Evolutionary conservation across 1,140 invertebrate genomes (phyloP).

Genomic region (Drosophila littoralis): DNA sequence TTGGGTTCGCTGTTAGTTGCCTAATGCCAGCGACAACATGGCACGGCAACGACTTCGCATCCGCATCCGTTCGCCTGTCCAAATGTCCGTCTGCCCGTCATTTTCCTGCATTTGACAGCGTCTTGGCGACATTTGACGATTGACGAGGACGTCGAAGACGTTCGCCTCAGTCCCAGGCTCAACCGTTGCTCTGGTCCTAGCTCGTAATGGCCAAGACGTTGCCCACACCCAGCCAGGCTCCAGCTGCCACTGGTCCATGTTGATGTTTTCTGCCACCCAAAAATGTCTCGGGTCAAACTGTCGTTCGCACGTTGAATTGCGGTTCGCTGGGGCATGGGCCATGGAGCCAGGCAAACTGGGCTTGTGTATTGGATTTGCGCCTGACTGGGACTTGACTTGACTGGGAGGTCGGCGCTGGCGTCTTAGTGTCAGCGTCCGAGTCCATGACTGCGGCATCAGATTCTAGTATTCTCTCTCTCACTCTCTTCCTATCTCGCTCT

Average conservation of each 20-base stretch:
- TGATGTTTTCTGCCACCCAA: conserved; percentile 63
- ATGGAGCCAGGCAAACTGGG: conserved; percentile 24
- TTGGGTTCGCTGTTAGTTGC: conserved; percentile 56
- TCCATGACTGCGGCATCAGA: conserved; percentile 49
- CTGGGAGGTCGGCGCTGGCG: conserved; percentile 52
- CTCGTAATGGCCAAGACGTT: conserved; percentile 61
- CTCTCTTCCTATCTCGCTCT: conserved; percentile 5
- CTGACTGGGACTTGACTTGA: conserved; percentile 55
- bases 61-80: conserved; percentile 33
- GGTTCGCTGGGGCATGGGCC: conserved; percentile 40
- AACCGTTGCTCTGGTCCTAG: conserved; percentile 32
- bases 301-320: conserved; percentile 82
- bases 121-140: conserved; percentile 83
- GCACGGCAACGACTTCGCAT: conserved; percentile 41
- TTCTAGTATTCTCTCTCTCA: conserved; percentile 6
- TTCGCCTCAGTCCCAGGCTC: neutral
- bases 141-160: conserved; percentile 80
- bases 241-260: conserved; percentile 6
- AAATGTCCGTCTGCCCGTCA: conserved; percentile 48
- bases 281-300: conserved; percentile 75
- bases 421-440: conserved; percentile 79
- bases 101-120: conserved; percentile 79
- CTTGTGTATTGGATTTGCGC: conserved; percentile 76
- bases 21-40: conserved; percentile 79
- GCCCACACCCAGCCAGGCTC: neutral